Conservation (phyloP, 2,888 invertebrate genomes). For the Chrysolina haemoptera region DNA sequence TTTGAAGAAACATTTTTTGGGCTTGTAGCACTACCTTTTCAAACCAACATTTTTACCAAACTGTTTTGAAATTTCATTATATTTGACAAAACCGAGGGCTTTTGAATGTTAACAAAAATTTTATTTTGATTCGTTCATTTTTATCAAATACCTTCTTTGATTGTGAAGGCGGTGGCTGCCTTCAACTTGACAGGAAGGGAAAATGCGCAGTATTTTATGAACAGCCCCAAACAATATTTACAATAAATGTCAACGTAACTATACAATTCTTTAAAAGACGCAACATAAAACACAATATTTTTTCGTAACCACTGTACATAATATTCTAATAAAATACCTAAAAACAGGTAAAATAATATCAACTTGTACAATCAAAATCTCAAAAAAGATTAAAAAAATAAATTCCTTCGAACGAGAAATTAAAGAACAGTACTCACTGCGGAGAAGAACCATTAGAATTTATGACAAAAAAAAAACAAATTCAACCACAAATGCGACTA, state of each 20-base stretch:
- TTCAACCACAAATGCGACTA: constrained; percentile 36
- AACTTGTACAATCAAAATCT: constrained; percentile 50
- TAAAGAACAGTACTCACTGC: constrained; percentile 27
- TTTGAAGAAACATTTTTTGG: too few relatives aligned
- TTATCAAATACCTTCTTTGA: too few relatives aligned
- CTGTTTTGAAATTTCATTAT: too few relatives aligned
- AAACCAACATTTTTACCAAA: too few relatives aligned
- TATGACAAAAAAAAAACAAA: constrained; percentile 40
- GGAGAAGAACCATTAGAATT: constrained; percentile 33
- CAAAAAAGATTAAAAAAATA: constrained; percentile 48
- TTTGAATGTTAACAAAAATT: too few relatives aligned
- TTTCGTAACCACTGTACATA: constrained; percentile 44
- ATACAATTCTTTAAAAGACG: constrained; percentile 50
- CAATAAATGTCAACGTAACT: constrained; percentile 57
- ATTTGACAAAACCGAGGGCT: too few relatives aligned
- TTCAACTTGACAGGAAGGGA: background rate
- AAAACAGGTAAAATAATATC: constrained; percentile 52
- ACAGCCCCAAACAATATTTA: constrained; percentile 60
- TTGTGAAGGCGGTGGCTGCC: too few relatives aligned
- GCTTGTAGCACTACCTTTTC: too few relatives aligned
- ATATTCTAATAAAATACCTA: constrained; percentile 48
- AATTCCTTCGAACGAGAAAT: constrained; percentile 36
- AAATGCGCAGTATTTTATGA: background rate
- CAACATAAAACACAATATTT: constrained; percentile 49
- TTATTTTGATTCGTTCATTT: too few relatives aligned